A percentile compares a stretch with the other conserved stretches of the same genome.
phyloP scores from a whole-genome alignment of 1,140 invertebrate genomes.

The Limonius californicus region DNA sequence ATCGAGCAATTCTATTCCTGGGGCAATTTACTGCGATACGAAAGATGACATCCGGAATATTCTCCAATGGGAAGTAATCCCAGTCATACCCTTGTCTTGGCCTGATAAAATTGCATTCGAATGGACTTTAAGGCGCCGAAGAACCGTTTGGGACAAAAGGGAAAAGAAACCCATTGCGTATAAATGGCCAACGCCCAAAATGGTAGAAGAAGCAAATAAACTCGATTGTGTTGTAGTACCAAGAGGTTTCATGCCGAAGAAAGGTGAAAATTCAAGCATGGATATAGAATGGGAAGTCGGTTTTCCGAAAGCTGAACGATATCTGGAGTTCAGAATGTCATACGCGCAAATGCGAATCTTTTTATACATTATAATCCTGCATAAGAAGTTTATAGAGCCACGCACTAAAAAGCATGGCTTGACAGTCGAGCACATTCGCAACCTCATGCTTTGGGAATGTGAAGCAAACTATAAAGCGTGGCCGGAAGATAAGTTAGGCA shows the following conservation, averaged over 20 bases:
- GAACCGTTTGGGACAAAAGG: constrained; percentile 32
- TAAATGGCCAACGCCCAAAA: constrained; percentile 62
- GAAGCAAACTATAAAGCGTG: constrained; percentile 65
- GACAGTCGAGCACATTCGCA: constrained; percentile 64
- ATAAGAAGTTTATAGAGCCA: constrained; percentile 65
- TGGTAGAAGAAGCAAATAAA: constrained; percentile 61
- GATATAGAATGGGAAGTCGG: constrained; percentile 67
- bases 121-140: constrained; percentile 33
- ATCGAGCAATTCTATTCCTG: constrained; percentile 28
- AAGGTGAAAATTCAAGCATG: constrained; percentile 46
- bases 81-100: constrained; percentile 36
- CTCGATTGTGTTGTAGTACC: constrained; percentile 67
- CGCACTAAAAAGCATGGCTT: constrained; percentile 55
- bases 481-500: constrained; percentile 66
- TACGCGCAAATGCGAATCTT: constrained; percentile 65
- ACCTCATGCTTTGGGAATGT: constrained; percentile 74
- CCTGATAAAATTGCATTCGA: constrained; percentile 32
- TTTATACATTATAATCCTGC: constrained; percentile 59
- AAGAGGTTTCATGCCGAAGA: constrained; percentile 58
- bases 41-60: constrained; percentile 27
- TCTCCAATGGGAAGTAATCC: constrained; percentile 32
- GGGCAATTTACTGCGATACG: constrained; percentile 38
- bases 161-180: constrained; percentile 42
- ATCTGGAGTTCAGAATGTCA: constrained; percentile 65
- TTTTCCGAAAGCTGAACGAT: constrained; percentile 69